Percentiles rank a stretch among this genome's conserved stretches.
These are phyloP conservation scores for Lordiphosa clarofinis DNA, from an alignment of 1,140 invertebrate genomes.

Conservation along the genomic window DNA sequence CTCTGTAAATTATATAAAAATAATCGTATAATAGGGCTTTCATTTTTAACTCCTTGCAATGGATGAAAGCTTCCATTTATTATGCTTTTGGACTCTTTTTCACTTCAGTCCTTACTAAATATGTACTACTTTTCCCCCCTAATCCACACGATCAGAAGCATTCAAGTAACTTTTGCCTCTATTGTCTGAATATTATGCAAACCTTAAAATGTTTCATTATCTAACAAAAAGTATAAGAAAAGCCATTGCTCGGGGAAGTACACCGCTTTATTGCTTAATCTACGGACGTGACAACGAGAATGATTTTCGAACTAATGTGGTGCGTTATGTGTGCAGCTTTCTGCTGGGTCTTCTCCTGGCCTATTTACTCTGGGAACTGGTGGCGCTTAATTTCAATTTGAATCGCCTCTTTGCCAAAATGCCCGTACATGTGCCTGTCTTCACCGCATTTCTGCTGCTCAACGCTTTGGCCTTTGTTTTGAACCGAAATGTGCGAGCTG, in stretches of 20 bases:
- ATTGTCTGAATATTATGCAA: not conserved
- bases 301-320: not conserved
- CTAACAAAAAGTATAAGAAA: not conserved
- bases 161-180: not conserved
- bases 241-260: not conserved
- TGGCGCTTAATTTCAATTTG: slow-evolving; percentile 26
- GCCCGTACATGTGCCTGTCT: not conserved
- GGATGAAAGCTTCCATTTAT: too few relatives aligned
- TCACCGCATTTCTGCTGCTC: slow-evolving; percentile 14
- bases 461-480: slow-evolving; percentile 17
- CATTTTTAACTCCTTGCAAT: too few relatives aligned
- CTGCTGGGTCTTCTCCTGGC: slow-evolving; percentile 24
- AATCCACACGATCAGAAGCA: too few relatives aligned
- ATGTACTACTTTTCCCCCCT: too few relatives aligned
- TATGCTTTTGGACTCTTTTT: too few relatives aligned
- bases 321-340: slow-evolving; percentile 18
- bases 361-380: slow-evolving; percentile 38
- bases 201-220: slow-evolving; percentile 12
- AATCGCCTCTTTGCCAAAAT: not conserved
- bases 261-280: slow-evolving; percentile 31
- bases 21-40: too few relatives aligned
- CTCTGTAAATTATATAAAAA: too few relatives aligned
- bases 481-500: slow-evolving; percentile 12
- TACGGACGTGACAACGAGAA: slow-evolving; percentile 7
- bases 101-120: too few relatives aligned